phyloP scores from a whole-genome alignment of 1,140 invertebrate species.

The Tribolium castaneum region DNA sequence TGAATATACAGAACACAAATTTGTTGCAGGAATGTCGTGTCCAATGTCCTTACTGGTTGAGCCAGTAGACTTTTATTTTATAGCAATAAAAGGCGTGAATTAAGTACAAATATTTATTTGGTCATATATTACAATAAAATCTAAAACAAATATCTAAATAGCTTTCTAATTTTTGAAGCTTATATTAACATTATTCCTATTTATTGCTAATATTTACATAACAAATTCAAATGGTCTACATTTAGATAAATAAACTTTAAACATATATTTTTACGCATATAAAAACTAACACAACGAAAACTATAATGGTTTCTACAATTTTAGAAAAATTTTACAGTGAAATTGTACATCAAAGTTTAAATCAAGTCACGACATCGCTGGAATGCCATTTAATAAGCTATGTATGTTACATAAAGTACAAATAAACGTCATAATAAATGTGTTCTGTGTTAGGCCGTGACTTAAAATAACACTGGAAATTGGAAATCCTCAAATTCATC shows the following conservation, averaged over 20 bases:
- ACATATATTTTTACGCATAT: conserved; percentile 4
- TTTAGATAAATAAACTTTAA: background rate
- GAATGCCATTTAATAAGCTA: background rate
- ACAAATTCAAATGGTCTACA: conserved; percentile 22
- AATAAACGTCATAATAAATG: background rate
- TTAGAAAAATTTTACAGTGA: background rate
- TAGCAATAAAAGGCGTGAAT: background rate
- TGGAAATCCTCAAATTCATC: conserved; percentile 3
- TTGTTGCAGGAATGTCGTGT: too few relatives aligned
- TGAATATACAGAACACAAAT: too few relatives aligned
- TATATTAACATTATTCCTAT: conserved; percentile 13
- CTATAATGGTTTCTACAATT: background rate
- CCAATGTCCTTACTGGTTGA: too few relatives aligned
- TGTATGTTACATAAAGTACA: background rate
- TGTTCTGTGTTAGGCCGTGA: background rate
- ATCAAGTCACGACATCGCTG: background rate
- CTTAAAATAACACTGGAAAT: background rate
- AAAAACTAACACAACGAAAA: conserved; percentile 2
- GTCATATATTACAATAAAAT: conserved; percentile 36
- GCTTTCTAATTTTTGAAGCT: conserved; percentile 33
- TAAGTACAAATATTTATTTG: conserved; percentile 36
- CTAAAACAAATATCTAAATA: conserved; percentile 35
- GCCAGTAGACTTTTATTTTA: background rate
- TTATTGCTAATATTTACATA: conserved; percentile 34
- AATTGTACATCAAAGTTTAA: background rate